Percentiles rank a stretch among this genome's conserved stretches.
These are phyloP conservation scores for Pitangus sulphuratus DNA, from an alignment of 2,797 vertebrate species.

Conservation along the genomic window DNA sequence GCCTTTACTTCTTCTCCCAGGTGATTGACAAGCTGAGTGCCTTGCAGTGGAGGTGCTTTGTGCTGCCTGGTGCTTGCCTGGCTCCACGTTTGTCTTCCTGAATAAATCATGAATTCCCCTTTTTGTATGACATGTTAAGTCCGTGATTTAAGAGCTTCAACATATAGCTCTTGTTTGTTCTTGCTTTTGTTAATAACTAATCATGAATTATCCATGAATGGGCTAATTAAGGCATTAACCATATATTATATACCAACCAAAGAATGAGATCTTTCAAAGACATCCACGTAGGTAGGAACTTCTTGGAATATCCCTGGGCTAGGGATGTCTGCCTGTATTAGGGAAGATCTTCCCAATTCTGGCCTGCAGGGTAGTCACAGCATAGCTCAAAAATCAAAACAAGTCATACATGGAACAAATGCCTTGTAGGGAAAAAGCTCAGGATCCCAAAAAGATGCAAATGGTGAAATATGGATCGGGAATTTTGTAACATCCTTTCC, in stretches of 20 bases:
- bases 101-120: slow-evolving; percentile 64
- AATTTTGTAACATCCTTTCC: not conserved
- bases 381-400: slow-evolving; percentile 4
- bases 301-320: slow-evolving; percentile 30
- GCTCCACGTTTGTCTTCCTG: slow-evolving; percentile 26
- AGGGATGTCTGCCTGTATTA: not conserved
- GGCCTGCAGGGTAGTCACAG: not conserved
- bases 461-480: not conserved
- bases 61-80: not conserved
- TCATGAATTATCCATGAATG: slow-evolving; percentile 71
- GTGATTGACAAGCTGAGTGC: not conserved
- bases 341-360: not conserved
- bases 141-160: slow-evolving; percentile 64
- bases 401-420: not conserved
- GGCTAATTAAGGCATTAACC: slow-evolving; percentile 70
- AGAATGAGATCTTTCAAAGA: slow-evolving; percentile 60
- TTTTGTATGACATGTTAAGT: slow-evolving; percentile 31
- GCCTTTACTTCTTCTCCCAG: not conserved
- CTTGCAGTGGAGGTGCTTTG: slow-evolving; percentile 27
- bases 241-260: slow-evolving; percentile 50
- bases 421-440: not conserved
- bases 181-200: slow-evolving; percentile 71
- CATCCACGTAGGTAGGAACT: not conserved
- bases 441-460: not conserved
- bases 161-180: slow-evolving; percentile 42